Conservation (phyloP, 2,888 invertebrate genomes). For the Drosophila bunnanda region DNA sequence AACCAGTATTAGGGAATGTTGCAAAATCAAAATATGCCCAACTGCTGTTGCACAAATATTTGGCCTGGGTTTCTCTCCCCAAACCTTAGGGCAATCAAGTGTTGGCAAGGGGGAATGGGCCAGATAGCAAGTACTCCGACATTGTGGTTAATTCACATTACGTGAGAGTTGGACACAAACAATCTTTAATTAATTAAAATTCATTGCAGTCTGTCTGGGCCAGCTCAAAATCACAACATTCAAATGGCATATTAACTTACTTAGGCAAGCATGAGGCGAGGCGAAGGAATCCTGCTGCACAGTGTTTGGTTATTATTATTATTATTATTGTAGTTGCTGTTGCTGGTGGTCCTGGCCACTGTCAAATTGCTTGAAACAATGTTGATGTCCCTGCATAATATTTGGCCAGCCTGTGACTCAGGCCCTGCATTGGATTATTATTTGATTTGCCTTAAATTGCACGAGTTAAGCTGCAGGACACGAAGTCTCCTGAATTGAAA, state of each 20-base stretch:
- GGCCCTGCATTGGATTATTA: constrained; percentile 30
- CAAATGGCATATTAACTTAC: constrained; percentile 78
- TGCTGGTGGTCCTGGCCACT: constrained; percentile 23
- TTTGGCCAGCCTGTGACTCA: constrained; percentile 5
- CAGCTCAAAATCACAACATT: constrained; percentile 60
- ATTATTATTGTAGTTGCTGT: constrained; percentile 48
- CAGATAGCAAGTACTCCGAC: constrained; percentile 6
- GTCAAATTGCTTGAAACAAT: constrained; percentile 50
- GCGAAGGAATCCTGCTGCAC: constrained; percentile 22
- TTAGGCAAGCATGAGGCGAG: constrained; percentile 64
- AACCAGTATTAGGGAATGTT: constrained; percentile 29
- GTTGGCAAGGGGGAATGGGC: not conserved
- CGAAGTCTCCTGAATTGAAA: constrained; percentile 1
- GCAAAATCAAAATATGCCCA: constrained; percentile 33
- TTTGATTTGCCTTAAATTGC: constrained; percentile 50
- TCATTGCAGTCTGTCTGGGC: constrained; percentile 58
- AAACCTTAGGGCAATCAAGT: not conserved
- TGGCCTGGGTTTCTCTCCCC: constrained; percentile 6
- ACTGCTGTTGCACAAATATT: constrained; percentile 43
- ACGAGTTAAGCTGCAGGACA: constrained; percentile 21
- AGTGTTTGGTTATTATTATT: constrained; percentile 51
- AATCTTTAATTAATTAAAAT: constrained; percentile 77
- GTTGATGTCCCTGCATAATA: constrained; percentile 48
- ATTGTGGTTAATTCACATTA: constrained; percentile 45
- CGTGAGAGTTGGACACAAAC: constrained; percentile 45